Base-by-base conservation (phyloP, 2,797 vertebrate species). In the Notolabrus celidotus region DNA sequence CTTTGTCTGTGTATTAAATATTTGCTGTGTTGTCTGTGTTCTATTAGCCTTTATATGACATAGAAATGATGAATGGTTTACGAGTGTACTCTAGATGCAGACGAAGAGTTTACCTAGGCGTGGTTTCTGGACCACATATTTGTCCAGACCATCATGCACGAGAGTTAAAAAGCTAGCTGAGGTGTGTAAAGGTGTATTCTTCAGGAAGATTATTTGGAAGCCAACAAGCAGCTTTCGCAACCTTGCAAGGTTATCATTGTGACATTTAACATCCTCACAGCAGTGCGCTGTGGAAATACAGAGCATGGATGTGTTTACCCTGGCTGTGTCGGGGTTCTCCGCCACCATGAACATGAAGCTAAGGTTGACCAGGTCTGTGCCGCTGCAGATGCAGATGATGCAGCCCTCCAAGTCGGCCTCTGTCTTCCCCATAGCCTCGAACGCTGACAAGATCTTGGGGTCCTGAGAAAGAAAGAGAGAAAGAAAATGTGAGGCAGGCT, bases 281-380 rank as follows among this genome's bases (percentile, higher is more conserved):
- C 17, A 9, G 41, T 10, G n/a, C 42, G 3, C n/a, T 31, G 29
- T 31, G 29, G 7, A 31, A 31, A 57, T 3, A 7, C 2, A 3
- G 31, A 2, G 33, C 9, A 6, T 46, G 34, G 2, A 14, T 41
- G 27, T 27, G 36, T 63, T 88, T 95, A 99, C 98, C 97, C 98
- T 95, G 70, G 97, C 96, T 39, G 93, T 86, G 82, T 99, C 98
- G 1, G 94, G 87, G 71, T 71, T 97, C 91, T 99, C 98, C 0
- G 97, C 96, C 81, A 99, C 96, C 96, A 99, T 94, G 92, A 96
- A 99, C 69, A 96, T 97, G 89, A 97, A 99, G 92, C 93, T 97
- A 89, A 99, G 96, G 94, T 99, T 99, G 88, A 99, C 97, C 87
- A 99, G 94, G 87, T 99, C 98, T 0, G 95, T 96, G 25, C 97